Base-by-base conservation (phyloP, 2,888 invertebrate species). In the Drosophila lutescens region DNA sequence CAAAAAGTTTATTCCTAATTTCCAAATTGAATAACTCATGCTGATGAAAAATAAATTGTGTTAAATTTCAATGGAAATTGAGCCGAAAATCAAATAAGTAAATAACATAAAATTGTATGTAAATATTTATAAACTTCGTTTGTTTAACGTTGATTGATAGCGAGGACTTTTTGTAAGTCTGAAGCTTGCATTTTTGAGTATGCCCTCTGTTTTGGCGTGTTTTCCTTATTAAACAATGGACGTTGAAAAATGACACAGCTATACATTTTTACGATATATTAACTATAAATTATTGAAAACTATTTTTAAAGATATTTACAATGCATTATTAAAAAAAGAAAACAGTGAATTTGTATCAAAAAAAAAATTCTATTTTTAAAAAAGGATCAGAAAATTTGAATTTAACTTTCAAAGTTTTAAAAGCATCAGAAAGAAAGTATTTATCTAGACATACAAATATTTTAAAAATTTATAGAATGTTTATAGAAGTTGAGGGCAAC, bases 1-100 rank as follows among this genome's bases (percentile, higher is more conserved):
- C 34, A 55, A 54, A 60, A 65, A 38, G n/a, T 32, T 51, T 36
- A 50, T 54, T 67, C 56, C 15, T 66, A 62, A 58, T 58, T 56
- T 49, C 17, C 44, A 63, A 67, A 67, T 60, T 58, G 23, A 53
- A 74, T 60, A 58, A 40, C 32, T 38, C 44, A 12, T 23, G 44
- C 8, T 15, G 43, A 20, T 40, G 12, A 13, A 40, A 54, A 17
- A 38, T 26, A 46, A 13, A 50, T 36, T 20, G 20, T 23, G 34
- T 43, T 43, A 13, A 43, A 30, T 41, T 43, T 20, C 10, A 36
- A 9, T n/a, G 38, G 17, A 40, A 40, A 23, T 47, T 12, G 20
- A 10, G 15, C 12, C 1, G 46, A 40, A 43, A 46, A 15, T n/a
- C 2, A 53, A 40, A 34, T 46, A 46, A 54, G 26, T 47, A 34